Base-by-base conservation (phyloP, 2,113 vertebrate species). In the Chionomys nivalis region DNA sequence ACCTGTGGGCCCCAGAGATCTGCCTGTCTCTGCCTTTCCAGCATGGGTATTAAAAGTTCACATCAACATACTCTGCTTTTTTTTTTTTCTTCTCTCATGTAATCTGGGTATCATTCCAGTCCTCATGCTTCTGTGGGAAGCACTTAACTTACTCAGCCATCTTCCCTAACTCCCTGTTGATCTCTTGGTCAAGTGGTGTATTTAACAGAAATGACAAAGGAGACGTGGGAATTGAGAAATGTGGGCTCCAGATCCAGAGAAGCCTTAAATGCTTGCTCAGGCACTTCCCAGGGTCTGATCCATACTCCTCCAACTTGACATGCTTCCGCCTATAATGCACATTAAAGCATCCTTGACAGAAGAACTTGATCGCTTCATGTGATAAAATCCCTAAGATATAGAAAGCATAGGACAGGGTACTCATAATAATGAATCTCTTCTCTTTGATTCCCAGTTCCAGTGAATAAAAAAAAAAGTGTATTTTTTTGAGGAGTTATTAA, bases 391-490 rank as follows among this genome's bases (percentile, higher is more conserved):
- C 7, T 10, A 58, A 5, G 13, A 61, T 52, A 36, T 14, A 19
- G 76, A 77, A 63, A 55, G 39, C n/a, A 24, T 47, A 75, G 87
- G 83, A 39, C 33, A 72, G 10, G 66, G 7, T 28, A 42, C 19
- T 70, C 19, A 61, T 88, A 93, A 88, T 26, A 90, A 95, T 76
- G 47, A 4, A 33, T 85, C 70, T 77, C 28, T 39, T 94, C 72
- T 86, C 44, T 58, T 88, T 63, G 63, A 19, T 19, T 88, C 10
- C 68, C 76, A 63, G 33, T 70, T 76, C 36, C 68, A 52, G 47
- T 76, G 24, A 72, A 77, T 65, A 66, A 88, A 90, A 78, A 87
- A 90, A 90, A 93, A 90, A 93, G 36, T 90, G 58, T 63, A 19
- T n/a, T 61, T 8, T 75, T 66, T 77, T 83, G 47, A 70, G 12